Conservation (phyloP, 2,113 vertebrate genomes). For the Cyanistes caeruleus region DNA sequence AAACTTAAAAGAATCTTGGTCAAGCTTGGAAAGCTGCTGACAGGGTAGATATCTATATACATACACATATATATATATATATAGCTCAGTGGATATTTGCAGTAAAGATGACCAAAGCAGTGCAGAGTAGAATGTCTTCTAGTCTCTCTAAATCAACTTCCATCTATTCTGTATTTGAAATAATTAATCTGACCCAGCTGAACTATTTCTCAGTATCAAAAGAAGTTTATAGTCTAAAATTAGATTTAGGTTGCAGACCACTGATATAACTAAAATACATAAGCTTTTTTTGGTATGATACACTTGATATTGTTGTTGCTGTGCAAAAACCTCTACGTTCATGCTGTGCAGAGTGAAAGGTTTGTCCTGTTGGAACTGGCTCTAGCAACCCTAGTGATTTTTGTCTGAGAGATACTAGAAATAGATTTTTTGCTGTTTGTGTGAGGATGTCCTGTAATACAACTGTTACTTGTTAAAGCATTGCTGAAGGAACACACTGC, state of each 20-base stretch:
- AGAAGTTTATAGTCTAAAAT: not conserved
- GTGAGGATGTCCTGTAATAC: not conserved
- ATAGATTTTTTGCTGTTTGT: not conserved
- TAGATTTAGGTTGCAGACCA: not conserved
- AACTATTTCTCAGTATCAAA: not conserved
- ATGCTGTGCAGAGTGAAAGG: not conserved
- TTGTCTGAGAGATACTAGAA: not conserved
- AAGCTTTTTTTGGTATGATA: not conserved
- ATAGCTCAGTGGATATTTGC: not conserved
- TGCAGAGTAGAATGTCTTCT: not conserved
- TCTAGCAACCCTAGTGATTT: not conserved
- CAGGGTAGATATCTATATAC: not conserved
- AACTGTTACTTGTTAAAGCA: not conserved
- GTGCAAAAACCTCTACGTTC: not conserved
- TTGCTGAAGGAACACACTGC: not conserved
- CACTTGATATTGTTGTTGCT: not conserved
- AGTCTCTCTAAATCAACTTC: not conserved
- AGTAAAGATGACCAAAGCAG: not conserved
- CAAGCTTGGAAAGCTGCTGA: not conserved
- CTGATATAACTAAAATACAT: not conserved
- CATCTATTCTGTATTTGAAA: not conserved
- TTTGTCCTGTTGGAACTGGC: not conserved
- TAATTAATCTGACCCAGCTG: not conserved
- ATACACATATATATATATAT: not conserved
- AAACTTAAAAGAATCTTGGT: not conserved